These are phyloP conservation scores for Eclectus roratus DNA, from an alignment of 2,113 vertebrate genomes.

Conservation along the genomic window DNA sequence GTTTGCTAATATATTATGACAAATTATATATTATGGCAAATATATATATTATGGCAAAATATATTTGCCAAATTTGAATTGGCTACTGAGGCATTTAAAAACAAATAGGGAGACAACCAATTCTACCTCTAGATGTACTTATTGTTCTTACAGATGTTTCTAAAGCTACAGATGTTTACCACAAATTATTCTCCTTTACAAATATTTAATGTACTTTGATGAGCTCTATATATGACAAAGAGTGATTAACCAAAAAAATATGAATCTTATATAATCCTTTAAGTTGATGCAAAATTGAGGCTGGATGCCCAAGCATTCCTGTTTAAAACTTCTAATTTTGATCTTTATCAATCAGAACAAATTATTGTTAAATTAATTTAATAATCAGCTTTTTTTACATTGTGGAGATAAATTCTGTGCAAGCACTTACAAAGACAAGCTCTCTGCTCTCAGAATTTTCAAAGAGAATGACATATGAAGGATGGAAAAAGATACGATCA, in stretches of 20 bases:
- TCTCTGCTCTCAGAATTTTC: not conserved
- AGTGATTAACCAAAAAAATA: not conserved
- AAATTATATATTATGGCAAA: too few species aligned
- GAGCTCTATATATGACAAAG: not conserved
- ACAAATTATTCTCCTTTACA: not conserved
- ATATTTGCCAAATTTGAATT: not conserved
- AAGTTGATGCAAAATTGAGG: not conserved
- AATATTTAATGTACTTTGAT: not conserved
- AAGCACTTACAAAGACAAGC: not conserved
- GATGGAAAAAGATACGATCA: not conserved
- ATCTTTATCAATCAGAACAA: not conserved
- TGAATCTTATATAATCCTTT: not conserved
- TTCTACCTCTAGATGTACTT: not conserved
- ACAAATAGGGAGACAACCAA: not conserved
- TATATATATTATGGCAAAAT: too few species aligned
- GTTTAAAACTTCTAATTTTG: not conserved
- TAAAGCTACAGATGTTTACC: not conserved
- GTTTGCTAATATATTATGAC: not conserved
- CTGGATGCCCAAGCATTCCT: fast-evolving
- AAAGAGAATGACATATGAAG: not conserved
- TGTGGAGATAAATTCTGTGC: not conserved
- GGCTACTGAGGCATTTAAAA: not conserved
- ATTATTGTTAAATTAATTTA: not conserved
- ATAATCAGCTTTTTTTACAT: not conserved
- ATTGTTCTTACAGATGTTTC: not conserved